Base-by-base conservation (phyloP, 2,113 vertebrate species). In the Leptocoma aspasia region DNA sequence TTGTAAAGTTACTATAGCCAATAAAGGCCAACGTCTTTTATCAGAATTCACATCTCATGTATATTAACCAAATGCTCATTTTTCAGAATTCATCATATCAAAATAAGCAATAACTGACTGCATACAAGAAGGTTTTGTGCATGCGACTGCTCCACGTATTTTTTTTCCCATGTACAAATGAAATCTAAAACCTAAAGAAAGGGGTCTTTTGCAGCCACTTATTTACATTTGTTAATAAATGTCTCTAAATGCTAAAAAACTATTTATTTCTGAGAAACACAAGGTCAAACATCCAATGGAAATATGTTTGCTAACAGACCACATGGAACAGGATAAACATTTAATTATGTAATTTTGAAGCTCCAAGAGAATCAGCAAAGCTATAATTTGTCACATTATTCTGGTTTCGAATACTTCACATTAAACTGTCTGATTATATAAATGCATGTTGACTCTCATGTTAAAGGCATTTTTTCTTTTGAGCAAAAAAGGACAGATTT, bases 221-320 rank as follows among this genome's bases (percentile, higher is more conserved):
- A 23, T 57, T 90, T 68, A 81, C 52, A 69, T 44, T 86, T 37
- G 6, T 50, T 71, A 88, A 84, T 76, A 94, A 86, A 68, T 4
- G 2, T 31, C 56, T 91, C n/a, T 28, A 35, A 63, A 0, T 61
- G 23, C 30, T 45, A 95, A 56, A 78, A 49, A 76, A 22, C 4
- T 35, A 14, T 42, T 91, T 63, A 52, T 86, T 89, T 71, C 56
- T 79, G 60, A 82, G 44, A 81, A 92, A 84, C 0, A 4, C 33
- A 71, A 81, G 24, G 57, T 50, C 3, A 0, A 7, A 10, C 20
- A 89, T 69, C 27, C 33, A 65, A 6, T 16, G 18, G 39, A 92
- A 88, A 82, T 78, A 39, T 18, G 50, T 95, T 94, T 97, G 91
- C 86, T 92, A 78, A 84, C 53, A 90, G 64, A 78, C 44, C 56